Evolutionary conservation across 2,113 vertebrate genomes (phyloP), one percentile per base, ranked within the genome.

Genomic region (Tretioscincus oriximinensis): DNA sequence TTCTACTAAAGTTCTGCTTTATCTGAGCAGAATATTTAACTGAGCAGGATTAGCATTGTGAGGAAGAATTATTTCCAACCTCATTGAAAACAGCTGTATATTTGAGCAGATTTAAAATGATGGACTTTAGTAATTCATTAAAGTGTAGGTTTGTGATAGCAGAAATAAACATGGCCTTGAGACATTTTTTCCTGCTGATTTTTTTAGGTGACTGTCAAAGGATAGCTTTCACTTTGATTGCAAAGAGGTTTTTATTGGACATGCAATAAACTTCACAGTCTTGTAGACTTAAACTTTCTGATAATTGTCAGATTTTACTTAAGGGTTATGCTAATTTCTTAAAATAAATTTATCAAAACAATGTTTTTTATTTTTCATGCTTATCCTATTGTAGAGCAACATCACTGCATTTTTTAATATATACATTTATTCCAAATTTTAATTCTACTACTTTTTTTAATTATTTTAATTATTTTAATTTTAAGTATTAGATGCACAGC

Each of bases 71-170:
- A 41, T 78, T 91, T 91, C 84, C 80, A 89, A 84, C 18, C 77
- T 91, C 87, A 88, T 89, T 92, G 88, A 88, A 82, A 93, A 84
- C 75, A 92, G 84, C 78, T 91, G 86, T 78, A 73, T 45, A 9
- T 84, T 88, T 77, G 81, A 90, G 85, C 16, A 77, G 67, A 21
- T 80, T 83, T 90, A 86, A 70, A 93, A 88, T 79, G 84, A 90
- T 80, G 72, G 60, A 22, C 10, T 89, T 90, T 87, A 89, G 89
- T 84, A 86, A 92, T 87, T 76, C 88, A 31, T 76, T 78, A 80
- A 92, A 90, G 85, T 86, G 31, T 82, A 90, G 77, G n/a, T 91
- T 90, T 78, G 81, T 0, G 0, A 71, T 77, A 84, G 64, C 49
- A 84, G 84, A 88, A 89, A 91, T 91, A 91, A 92, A 90, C 69